Evolutionary conservation across 2,888 invertebrate genomes (phyloP), one percentile per base, ranked within the genome.

Genomic region (Laothoe populi): DNA sequence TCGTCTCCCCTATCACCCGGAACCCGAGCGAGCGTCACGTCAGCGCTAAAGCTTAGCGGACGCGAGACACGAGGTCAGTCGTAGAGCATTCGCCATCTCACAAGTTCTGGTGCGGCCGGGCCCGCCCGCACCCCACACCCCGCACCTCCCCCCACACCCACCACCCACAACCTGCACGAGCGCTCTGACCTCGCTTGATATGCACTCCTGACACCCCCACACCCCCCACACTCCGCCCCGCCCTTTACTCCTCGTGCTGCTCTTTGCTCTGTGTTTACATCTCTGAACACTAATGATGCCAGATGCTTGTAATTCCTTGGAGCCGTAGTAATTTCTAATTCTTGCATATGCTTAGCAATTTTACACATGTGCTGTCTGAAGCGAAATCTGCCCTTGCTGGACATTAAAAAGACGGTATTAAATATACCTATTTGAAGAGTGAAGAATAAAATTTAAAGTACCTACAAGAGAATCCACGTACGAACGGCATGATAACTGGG

Each of bases 41-140:
- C 75, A 78, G 82, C 81, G 75, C 76, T 77, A 77, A 69, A 72
- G 84, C 86, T 82, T 76, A 74, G 74, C 82, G 84, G 84, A 78
- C 87, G 83, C 84, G 79, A 80, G 84, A 81, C 85, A 84, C 87
- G 88, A 89, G 88, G 89, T 90, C 90, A 90, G 89, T 90, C 89
- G 88, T 90, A 90, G 88, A 90, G 88, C 89, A 90, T 87, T 84
- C 84, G 92, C 93, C 93, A 93, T 93, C 93, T 93, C 93, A 92
- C 90, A 90, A 93, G 93, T 93, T 92, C 93, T 87, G 89, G 88
- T 83, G 88, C 87, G 87, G 84, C 83, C 80, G 80, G 77, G 75
- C 74, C 74, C 75, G 70, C 69, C 70, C 64, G 68, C 70, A 70
- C 69, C 66, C 60, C 57, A 58, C 66, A 66, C 64, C 68, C 19